These are phyloP conservation scores for Brachypalpus laphriformis DNA, from an alignment of 2,888 invertebrate genomes.

Conservation along the genomic window DNA sequence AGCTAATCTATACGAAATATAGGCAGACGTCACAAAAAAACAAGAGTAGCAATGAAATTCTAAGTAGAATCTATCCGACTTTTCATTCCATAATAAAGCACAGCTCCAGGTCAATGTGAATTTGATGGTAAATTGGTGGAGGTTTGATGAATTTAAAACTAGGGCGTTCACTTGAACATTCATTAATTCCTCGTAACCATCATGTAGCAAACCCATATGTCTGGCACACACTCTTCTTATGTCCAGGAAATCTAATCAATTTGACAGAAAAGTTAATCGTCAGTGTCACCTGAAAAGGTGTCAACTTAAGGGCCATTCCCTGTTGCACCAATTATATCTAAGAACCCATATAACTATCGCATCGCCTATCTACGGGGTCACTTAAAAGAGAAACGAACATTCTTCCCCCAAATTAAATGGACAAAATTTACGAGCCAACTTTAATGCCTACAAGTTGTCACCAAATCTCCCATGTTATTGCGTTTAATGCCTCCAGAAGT, in stretches of 20 bases:
- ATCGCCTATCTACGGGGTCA: background rate
- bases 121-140: constrained; percentile 15
- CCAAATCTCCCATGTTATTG: constrained; percentile 46
- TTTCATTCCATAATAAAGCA: too few relatives aligned
- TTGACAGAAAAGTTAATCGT: constrained; percentile 17
- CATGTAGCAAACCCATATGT: background rate
- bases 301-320: constrained; percentile 24
- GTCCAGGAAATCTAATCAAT: constrained; percentile 24
- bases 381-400: background rate
- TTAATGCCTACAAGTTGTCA: constrained; percentile 58
- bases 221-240: background rate
- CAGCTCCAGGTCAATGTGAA: too few relatives aligned
- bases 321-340: constrained; percentile 27
- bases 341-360: constrained; percentile 28
- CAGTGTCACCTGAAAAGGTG: constrained; percentile 18
- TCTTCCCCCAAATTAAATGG: constrained; percentile 43
- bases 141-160: background rate
- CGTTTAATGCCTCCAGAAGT: constrained; percentile 39
- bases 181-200: background rate
- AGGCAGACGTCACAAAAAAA: too few relatives aligned
- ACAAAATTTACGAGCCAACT: constrained; percentile 36
- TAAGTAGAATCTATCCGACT: too few relatives aligned
- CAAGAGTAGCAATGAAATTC: too few relatives aligned
- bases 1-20: too few relatives aligned
- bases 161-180: background rate